Conservation (phyloP, 2,113 vertebrate genomes). For the Chloroceryle aenea region DNA sequence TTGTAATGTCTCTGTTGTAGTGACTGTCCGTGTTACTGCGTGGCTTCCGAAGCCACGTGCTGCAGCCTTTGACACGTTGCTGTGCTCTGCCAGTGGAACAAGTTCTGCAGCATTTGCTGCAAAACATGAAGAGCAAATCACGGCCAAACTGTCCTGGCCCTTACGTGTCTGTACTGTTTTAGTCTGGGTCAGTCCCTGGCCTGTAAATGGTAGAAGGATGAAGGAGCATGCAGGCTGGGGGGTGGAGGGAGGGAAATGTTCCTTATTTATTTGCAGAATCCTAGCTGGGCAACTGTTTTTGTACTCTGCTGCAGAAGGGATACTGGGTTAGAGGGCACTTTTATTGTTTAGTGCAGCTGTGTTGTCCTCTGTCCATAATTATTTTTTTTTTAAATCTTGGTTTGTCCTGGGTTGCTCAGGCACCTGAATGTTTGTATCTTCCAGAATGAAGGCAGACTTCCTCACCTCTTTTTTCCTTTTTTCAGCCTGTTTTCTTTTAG, state of each 20-base stretch:
- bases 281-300: not conserved
- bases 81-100: not conserved
- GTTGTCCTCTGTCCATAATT: not conserved
- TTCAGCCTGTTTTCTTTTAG: constrained; percentile 97
- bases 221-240: not conserved
- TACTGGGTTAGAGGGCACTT: not conserved
- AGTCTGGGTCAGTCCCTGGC: not conserved
- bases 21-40: not conserved
- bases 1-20: not conserved
- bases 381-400: not conserved
- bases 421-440: not conserved
- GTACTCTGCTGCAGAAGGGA: not conserved
- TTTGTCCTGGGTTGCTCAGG: not conserved
- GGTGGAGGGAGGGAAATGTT: not conserved
- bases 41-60: not conserved
- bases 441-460: not conserved
- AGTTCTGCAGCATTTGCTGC: not conserved
- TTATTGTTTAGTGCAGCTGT: not conserved
- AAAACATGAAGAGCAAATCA: accelerated
- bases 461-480: not conserved
- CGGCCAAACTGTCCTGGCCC: not conserved
- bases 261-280: not conserved
- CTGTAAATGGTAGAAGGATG: not conserved
- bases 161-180: accelerated
- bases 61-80: not conserved